Evolutionary conservation across 2,113 vertebrate genomes (phyloP), one percentile per base, ranked within the genome.

Genomic region (Alligator mississippiensis): DNA sequence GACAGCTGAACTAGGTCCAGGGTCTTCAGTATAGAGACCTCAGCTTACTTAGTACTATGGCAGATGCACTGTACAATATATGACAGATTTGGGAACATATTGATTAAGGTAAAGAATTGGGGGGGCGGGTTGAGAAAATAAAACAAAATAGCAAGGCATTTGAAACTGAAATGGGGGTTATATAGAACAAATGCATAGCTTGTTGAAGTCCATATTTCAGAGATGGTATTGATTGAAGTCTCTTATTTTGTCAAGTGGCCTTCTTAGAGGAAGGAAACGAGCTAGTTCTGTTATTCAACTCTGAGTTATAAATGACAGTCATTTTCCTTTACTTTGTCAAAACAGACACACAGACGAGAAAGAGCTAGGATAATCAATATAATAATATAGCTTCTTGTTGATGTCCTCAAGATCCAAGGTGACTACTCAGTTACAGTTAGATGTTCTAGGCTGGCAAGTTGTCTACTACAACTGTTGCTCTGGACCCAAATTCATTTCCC

Each of bases 21-120:
- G 15, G 47, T 28, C 89, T 76, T 21, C 25, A 82, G 64, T 57
- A 59, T 60, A 14, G 2, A 6, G 47, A 4, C 87, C 89, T 90
- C 68, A 22, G 10, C n/a, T 75, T 21, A 6, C 30, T 87, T 18
- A 6, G 68, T n/a, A 58, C 6, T 8, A 55, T n/a, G 70, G n/a
- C 27, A 70, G 10, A 11, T 4, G 27, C 4, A 2, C 19, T 19
- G 90, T 47, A 80, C 88, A 82, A 75, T 16, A 62, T 30, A 24
- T 6, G 14, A 24, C 62, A 27, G 60, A 89, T 58, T 9, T 13
- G 60, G 78, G 60, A 58, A 57, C 0, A 0, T 10, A 54, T 57
- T 55, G 19, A 10, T 18, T 27, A 0, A 0, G 5, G 74, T 58
- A 14, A 47, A 47, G 47, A 47, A 47, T 8, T 47, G 7, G 47